Evolutionary conservation across 1,140 invertebrate species (phyloP).

Genomic region (Drosophila gunungcola): DNA sequence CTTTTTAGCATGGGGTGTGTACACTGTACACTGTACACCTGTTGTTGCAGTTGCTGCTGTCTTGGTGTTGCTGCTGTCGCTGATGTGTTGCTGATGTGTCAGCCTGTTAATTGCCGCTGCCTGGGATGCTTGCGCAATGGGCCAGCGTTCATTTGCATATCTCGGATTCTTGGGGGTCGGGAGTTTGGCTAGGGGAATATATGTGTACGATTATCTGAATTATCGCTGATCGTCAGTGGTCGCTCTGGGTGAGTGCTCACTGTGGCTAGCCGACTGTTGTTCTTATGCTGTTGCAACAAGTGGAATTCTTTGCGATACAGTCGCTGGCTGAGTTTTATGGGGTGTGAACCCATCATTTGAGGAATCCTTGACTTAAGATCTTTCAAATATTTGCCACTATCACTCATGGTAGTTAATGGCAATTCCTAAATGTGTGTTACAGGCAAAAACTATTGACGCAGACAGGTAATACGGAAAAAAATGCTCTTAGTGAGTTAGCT

Average conservation of each 20-base stretch:
- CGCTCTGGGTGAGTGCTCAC: slow-evolving; percentile 44
- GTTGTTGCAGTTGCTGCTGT: slow-evolving; percentile 42
- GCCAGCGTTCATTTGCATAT: slow-evolving; percentile 58
- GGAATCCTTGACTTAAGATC: slow-evolving; percentile 15
- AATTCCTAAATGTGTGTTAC: not conserved
- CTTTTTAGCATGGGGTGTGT: slow-evolving; percentile 70
- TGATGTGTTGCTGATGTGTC: slow-evolving; percentile 48
- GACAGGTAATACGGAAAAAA: too few relatives aligned
- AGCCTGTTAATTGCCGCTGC: slow-evolving; percentile 63
- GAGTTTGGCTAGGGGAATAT: not conserved
- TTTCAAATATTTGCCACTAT: not conserved
- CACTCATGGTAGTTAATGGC: not conserved
- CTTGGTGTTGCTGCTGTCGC: slow-evolving; percentile 22
- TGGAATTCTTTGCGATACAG: slow-evolving; percentile 15
- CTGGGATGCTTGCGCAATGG: slow-evolving; percentile 69
- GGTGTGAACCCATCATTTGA: slow-evolving; percentile 12
- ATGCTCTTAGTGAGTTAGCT: too few relatives aligned
- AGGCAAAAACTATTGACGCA: not conserved
- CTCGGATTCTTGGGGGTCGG: slow-evolving; percentile 13
- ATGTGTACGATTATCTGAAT: slow-evolving; percentile 22
- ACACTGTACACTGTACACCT: slow-evolving; percentile 58
- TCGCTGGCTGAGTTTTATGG: slow-evolving; percentile 13
- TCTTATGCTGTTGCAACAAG: slow-evolving; percentile 21
- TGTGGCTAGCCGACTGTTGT: slow-evolving; percentile 28
- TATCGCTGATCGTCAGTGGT: slow-evolving; percentile 24